Evolutionary conservation across 2,888 invertebrate species (phyloP).

Genomic region (Trissoscelio sp.): DNA sequence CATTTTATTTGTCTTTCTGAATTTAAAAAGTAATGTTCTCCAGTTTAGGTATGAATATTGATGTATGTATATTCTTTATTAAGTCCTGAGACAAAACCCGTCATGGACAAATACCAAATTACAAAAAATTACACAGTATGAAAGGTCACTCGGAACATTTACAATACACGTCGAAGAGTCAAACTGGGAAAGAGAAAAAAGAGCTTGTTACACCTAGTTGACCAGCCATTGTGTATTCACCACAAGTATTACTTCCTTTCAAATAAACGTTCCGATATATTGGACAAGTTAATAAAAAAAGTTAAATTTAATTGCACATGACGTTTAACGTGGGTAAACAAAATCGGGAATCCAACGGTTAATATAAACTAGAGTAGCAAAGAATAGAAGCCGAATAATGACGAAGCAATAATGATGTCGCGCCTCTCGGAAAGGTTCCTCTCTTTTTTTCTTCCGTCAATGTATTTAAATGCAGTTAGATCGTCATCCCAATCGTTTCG

Average conservation of each 20-base stretch:
- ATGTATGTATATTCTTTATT: too few species aligned
- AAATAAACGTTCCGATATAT: slow-evolving; percentile 41
- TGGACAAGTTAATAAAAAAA: slow-evolving; percentile 35
- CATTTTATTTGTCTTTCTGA: too few species aligned
- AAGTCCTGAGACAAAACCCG: too few species aligned
- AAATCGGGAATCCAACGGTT: not conserved
- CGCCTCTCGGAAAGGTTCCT: not conserved
- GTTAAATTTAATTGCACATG: slow-evolving; percentile 31
- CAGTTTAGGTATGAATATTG: too few species aligned
- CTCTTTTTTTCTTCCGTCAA: slow-evolving; percentile 11
- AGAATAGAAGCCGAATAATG: slow-evolving; percentile 9
- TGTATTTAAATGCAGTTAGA: slow-evolving; percentile 62
- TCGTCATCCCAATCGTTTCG: slow-evolving; percentile 53
- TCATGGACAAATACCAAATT: too few species aligned
- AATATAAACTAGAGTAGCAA: slow-evolving; percentile 13
- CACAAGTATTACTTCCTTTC: slow-evolving; percentile 48
- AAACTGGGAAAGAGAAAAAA: slow-evolving; percentile 21
- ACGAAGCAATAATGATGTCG: slow-evolving; percentile 16
- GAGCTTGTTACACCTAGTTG: slow-evolving; percentile 35
- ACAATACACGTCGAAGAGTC: slow-evolving; percentile 13
- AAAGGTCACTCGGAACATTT: slow-evolving; percentile 6
- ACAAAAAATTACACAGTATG: too few species aligned
- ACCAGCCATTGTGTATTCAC: slow-evolving; percentile 37
- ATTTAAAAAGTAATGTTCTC: too few species aligned
- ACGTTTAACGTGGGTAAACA: not conserved